Evolutionary conservation across 1,140 invertebrate species (phyloP), one percentile per base, ranked within the genome.

Genomic region (Lysiphlebus fabarum): DNA sequence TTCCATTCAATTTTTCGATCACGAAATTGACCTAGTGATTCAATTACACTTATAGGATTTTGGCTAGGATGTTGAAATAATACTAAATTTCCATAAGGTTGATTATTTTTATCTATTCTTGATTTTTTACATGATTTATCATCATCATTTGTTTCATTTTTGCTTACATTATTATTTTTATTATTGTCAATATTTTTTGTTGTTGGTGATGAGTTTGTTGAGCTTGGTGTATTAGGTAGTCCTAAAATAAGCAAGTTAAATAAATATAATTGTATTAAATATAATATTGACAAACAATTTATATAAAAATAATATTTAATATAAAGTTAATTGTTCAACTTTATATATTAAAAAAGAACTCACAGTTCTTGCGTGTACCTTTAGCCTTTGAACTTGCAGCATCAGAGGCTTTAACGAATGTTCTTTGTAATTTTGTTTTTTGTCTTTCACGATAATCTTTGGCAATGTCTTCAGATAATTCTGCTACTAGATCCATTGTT

Each of bases 401-500:
- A 67, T 90, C 87, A 17, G 88, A 90, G 14, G 89, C 90, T 66
- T 84, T 78, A 0, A 92, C 86, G 78, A 92, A 91, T 1, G 88
- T 91, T 56, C 89, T 78, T 68, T 91, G 86, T 8, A 89, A 70
- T 67, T 86, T 90, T 44, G 76, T 81, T 62, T 86, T 85, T 40
- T 88, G 80, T 61, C 84, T 87, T 47, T 86, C 81, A 51, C 86
- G 82, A 66, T 86, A 90, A 43, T 87, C 85, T 34, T 80, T 78
- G 0, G 86, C 85, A 2, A 91, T 82, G 41, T 89, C 89, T 70
- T 86, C 77, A 0, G 90, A 87, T 42, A 93, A 71, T 69, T 89
- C 85, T 0, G 84, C 83, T 55, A 94, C 85, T 42, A 86, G 71
- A 17, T 82, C 77, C 93, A 95, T 95, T 0, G 91, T 90, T 65